Evolutionary conservation across 2,888 invertebrate species (phyloP).

Genomic region (Drosophila monieri): DNA sequence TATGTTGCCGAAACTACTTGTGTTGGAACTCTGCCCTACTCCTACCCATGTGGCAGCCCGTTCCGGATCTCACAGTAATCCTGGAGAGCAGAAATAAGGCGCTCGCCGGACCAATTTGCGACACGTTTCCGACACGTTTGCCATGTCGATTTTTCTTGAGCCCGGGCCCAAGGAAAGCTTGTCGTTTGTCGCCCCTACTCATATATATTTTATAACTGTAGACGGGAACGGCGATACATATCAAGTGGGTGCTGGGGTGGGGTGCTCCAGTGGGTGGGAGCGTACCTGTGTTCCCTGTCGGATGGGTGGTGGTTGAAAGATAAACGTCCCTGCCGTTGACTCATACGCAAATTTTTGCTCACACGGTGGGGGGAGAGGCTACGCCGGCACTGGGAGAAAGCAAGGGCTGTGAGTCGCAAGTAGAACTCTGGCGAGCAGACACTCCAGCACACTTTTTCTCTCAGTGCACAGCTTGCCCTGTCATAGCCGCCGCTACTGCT

Average conservation of each 20-base stretch:
- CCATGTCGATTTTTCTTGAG: conserved; percentile 75
- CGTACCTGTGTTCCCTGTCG: conserved; percentile 54
- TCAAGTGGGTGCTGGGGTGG: conserved; percentile 35
- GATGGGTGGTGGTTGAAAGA: conserved; percentile 63
- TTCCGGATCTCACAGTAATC: conserved; percentile 27
- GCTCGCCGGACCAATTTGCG: conserved; percentile 67
- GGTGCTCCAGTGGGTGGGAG: conserved; percentile 2
- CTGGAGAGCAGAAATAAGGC: conserved; percentile 25
- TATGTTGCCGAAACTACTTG: too few species aligned
- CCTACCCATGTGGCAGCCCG: background rate
- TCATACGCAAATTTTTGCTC: conserved; percentile 77
- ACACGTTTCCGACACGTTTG: conserved; percentile 75
- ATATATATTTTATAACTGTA: conserved; percentile 70
- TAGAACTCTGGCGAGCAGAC: too few species aligned
- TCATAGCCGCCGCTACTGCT: conserved; percentile 46
- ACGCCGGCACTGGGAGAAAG: background rate
- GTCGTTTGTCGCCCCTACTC: conserved; percentile 53
- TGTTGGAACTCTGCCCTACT: background rate
- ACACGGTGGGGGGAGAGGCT: conserved; percentile 41
- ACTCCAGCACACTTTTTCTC: background rate
- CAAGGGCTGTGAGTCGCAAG: too few species aligned
- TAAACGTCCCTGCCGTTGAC: conserved; percentile 66
- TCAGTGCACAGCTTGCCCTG: conserved; percentile 19
- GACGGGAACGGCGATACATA: conserved; percentile 54
- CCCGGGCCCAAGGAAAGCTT: conserved; percentile 61